A percentile compares a stretch with the other conserved stretches of the same genome.
These are phyloP conservation scores for Griposia aprilina DNA, from an alignment of 2,888 invertebrate species.

Conservation along the genomic window DNA sequence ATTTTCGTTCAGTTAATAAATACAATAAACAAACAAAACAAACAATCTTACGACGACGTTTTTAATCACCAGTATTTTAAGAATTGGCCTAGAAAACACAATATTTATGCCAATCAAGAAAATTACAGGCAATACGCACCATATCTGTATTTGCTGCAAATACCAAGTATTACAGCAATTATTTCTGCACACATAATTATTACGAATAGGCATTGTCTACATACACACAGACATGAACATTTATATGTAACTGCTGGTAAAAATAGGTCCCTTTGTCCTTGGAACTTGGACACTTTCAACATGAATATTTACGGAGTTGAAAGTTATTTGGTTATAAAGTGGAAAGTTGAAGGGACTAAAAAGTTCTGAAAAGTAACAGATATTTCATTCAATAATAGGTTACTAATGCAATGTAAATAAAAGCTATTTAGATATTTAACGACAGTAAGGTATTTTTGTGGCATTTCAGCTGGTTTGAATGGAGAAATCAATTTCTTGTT, in stretches of 20 bases:
- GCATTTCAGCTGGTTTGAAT: background rate
- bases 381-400: background rate
- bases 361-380: background rate
- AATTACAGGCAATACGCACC: slow-evolving; percentile 12
- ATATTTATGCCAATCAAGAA: slow-evolving; percentile 23
- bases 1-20: background rate
- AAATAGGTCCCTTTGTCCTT: background rate
- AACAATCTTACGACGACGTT: background rate
- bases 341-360: background rate
- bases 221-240: background rate
- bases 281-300: background rate
- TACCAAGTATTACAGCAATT: slow-evolving; percentile 42
- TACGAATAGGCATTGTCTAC: slow-evolving; percentile 13
- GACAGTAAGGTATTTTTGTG: background rate
- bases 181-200: slow-evolving; percentile 30
- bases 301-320: background rate
- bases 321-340: background rate
- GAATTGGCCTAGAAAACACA: slow-evolving; percentile 2
- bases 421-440: background rate
- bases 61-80: background rate
- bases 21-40: no score
- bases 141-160: slow-evolving; percentile 34
- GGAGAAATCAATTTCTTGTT: background rate
- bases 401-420: background rate
- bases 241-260: background rate